Percentiles rank a stretch among this genome's conserved stretches.
Evolutionary conservation across 2,888 invertebrate species (phyloP).

Genomic region (Cantharis rufa): DNA sequence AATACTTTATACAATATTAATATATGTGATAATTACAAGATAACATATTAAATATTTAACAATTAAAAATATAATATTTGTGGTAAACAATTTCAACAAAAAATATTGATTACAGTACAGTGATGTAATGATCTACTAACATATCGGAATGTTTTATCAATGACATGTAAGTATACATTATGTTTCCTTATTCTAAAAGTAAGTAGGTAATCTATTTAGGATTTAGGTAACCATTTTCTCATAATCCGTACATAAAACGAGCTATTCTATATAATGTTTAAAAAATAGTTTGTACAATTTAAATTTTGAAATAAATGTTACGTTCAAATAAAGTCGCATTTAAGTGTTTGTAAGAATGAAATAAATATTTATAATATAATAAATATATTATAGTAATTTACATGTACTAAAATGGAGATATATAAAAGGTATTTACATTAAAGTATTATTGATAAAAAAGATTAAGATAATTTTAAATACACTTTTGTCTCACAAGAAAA

Average conservation of each 20-base stretch:
- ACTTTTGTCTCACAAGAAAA: background rate
- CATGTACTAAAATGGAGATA: background rate
- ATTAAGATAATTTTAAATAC: background rate
- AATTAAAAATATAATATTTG: constrained; percentile 26
- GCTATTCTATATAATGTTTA: background rate
- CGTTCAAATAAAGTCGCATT: background rate
- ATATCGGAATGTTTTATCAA: constrained; percentile 37
- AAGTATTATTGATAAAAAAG: background rate
- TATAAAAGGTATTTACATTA: background rate
- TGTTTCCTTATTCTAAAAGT: constrained; percentile 23
- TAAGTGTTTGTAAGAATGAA: background rate
- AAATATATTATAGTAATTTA: background rate
- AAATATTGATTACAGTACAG: constrained; percentile 16
- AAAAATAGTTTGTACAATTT: background rate
- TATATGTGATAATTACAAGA: constrained; percentile 46
- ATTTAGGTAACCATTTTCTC: background rate
- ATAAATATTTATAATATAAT: background rate
- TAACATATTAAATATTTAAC: constrained; percentile 42
- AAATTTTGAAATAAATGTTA: background rate
- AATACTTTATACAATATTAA: constrained; percentile 51
- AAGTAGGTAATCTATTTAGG: constrained; percentile 16
- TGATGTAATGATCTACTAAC: constrained; percentile 30
- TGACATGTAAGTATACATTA: constrained; percentile 47
- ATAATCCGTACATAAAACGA: constrained; percentile 10
- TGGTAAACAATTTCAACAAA: constrained; percentile 26